Base-by-base conservation (phyloP, 2,888 invertebrate genomes). In the Chromoteleia sp. region DNA sequence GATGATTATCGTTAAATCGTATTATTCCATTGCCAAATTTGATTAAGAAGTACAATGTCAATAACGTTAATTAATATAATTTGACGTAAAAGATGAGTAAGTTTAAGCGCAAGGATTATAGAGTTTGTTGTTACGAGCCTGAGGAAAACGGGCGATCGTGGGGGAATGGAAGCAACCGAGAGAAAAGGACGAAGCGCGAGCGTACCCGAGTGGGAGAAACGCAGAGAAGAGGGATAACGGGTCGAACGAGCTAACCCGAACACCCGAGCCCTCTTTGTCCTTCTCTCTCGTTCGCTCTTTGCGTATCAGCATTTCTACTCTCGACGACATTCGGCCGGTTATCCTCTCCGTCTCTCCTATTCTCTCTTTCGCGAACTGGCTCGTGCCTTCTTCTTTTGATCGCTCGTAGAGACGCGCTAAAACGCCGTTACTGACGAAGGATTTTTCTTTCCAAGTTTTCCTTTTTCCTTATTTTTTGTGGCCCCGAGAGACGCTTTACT, bases 181-280 rank as follows among this genome's bases (percentile, higher is more conserved):
- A 61, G 68, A 50, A 61, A 70, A 77, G 63, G 70, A 77, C 12
- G 56, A 70, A 77, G 63, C 61, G 50, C 54, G 29, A 30, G 52
- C 30, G 75, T 50, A 12, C 36, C 36, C 12, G 25, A 54, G 59
- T 50, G 61, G 77, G 78, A 70, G 63, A 63, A 71, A 36, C 56
- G 50, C 81, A 79, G 85, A 85, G 87, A 86, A 89, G 85, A 87
- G 89, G 91, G 90, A 89, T 90, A 90, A 91, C 92, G 91, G 91
- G 91, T 91, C 91, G 91, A 91, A 91, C 91, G 91, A 91, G 91
- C 91, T 91, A 90, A 90, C 89, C 90, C 89, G 87, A 89, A 88
- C 88, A 86, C 86, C 89, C 85, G 84, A 86, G 83, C 85, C 82
- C 52, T 59, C 50, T 82, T 77, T 71, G 76, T 82, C 83, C 81